phyloP scores from a whole-genome alignment of 2,888 invertebrate genomes.

The Stenolophus ochropezus region DNA sequence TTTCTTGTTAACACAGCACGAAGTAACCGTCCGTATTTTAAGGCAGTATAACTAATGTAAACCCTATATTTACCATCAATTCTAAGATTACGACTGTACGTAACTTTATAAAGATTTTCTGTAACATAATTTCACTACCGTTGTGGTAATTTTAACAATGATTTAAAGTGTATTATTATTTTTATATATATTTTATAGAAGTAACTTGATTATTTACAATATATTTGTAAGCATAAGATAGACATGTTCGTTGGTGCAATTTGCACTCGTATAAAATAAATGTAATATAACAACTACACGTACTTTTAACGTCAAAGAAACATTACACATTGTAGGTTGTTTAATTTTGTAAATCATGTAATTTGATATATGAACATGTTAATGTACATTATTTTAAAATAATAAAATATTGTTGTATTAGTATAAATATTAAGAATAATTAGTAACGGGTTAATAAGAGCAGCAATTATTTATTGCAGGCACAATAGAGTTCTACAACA shows the following conservation, averaged over 20 bases:
- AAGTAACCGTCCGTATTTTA: conserved; percentile 55
- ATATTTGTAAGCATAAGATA: conserved; percentile 7
- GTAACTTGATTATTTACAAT: neutral
- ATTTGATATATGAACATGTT: conserved; percentile 58
- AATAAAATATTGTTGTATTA: conserved; percentile 57
- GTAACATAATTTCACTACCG: neutral
- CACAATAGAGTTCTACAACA: no score
- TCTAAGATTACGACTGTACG: neutral
- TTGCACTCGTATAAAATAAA: conserved; percentile 1
- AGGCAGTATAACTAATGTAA: conserved; percentile 42
- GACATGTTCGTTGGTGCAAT: conserved; percentile 18
- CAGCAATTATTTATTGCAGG: no score
- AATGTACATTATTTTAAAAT: conserved; percentile 57
- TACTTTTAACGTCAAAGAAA: conserved; percentile 29
- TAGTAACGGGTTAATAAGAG: no score
- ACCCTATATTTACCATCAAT: conserved; percentile 15
- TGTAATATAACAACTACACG: conserved; percentile 25
- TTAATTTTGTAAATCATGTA: conserved; percentile 58
- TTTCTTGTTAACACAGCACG: conserved; percentile 1
- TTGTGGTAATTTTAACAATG: neutral
- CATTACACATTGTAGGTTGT: conserved; percentile 47
- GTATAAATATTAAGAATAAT: neutral
- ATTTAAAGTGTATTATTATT: neutral
- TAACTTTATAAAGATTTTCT: conserved; percentile 1
- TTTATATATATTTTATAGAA: conserved; percentile 6